Percentiles rank a stretch among this genome's conserved stretches.
These are phyloP conservation scores for Microplitis demolitor DNA, from an alignment of 1,140 invertebrate genomes.

Conservation along the genomic window DNA sequence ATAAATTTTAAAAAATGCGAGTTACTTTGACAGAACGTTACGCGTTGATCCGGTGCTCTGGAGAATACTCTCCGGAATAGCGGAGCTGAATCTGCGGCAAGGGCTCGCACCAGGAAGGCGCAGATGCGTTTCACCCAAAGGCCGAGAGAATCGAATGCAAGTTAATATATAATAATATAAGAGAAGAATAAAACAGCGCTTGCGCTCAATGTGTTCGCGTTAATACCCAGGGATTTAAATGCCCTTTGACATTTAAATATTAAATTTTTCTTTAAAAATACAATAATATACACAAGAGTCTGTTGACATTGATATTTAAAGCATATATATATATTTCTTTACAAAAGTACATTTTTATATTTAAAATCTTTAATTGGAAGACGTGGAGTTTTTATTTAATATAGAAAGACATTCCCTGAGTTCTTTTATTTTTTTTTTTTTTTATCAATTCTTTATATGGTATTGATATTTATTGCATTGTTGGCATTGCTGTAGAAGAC, in stretches of 20 bases:
- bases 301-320: slow-evolving; percentile 1
- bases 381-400: neutral
- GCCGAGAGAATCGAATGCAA: neutral
- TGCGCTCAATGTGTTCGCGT: neutral
- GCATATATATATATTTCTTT: neutral
- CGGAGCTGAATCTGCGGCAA: neutral
- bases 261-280: neutral
- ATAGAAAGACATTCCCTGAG: neutral
- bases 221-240: neutral
- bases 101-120: neutral
- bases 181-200: neutral
- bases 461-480: slow-evolving; percentile 71
- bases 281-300: neutral
- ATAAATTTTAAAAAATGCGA: too few species aligned
- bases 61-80: slow-evolving; percentile 7
- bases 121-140: slow-evolving; percentile 5
- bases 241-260: slow-evolving; percentile 1
- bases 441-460: neutral
- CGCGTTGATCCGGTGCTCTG: neutral
- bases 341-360: neutral
- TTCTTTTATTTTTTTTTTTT: neutral
- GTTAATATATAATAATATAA: neutral
- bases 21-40: too few species aligned
- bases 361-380: neutral
- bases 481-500: slow-evolving; percentile 88